Evolutionary conservation across 2,797 vertebrate species (phyloP), one percentile per base, ranked within the genome.

Genomic region (Pseudocheirus occidentalis): DNA sequence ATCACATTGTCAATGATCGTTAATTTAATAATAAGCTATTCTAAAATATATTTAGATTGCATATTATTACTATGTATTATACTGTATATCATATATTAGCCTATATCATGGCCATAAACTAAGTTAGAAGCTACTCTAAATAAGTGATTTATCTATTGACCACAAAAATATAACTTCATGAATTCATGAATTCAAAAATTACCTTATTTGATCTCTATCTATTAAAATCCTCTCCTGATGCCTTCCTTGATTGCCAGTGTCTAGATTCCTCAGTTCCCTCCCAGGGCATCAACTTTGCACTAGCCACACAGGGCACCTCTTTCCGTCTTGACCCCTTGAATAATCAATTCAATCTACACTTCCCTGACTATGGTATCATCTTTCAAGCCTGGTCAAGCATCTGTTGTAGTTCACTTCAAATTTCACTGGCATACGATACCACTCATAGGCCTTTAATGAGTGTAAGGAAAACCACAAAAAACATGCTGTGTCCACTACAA

Each of bases 101-200:
- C 34, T 16, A 34, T 66, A n/a, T n/a, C 1, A 66, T 14, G 14
- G 13, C 31, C 28, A 59, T 29, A 59, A 59, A 27, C 57, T 57
- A 24, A 58, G 27, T 59, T 31, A 59, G 3, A 59, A 59, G 13
- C 59, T 66, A 4, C 4, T 66, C 4, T 14, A 66, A 66, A 34
- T 34, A 31, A 13, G 1, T 16, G 28, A n/a, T 66, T 14, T 14
- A 0, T 3, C 3, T 29, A 31, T 59, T 59, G 29, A 0, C 13
- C 28, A 66, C 4, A 66, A 66, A 34, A 34, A 59, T 59, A 28
- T 2, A 3, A n/a, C 12, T 66, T 14, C 5, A 34, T 34, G 31
- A 66, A 66, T n/a, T 66, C 0, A 66, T 14, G 34, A 66, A 34
- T n/a, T 66, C 0, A 14, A 13, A 66, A 34, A 34, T 66, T 34